Evolutionary conservation across 2,888 invertebrate genomes (phyloP), one percentile per base, ranked within the genome.

Genomic region (Apodemia hepburni): DNA sequence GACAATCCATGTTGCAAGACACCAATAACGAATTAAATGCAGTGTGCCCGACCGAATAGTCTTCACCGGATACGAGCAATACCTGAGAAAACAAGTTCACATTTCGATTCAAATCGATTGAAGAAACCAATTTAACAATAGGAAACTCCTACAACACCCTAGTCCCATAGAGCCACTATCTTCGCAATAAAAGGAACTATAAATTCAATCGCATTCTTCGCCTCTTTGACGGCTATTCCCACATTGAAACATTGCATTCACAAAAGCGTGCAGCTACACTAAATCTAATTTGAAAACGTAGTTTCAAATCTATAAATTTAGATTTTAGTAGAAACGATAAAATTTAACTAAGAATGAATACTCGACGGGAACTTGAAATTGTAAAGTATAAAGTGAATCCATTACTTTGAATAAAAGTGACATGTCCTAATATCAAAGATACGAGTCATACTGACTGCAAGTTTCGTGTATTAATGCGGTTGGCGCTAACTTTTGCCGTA

Each of bases 161-260:
- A 67, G 65, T 69, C 66, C 66, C 62, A 69, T 66, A 69, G 70
- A 66, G 68, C 66, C 66, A 66, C 66, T 67, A 63, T 64, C 69
- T 64, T 74, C 76, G 73, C 80, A 80, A 82, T 78, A 79, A 77
- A 78, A 77, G 68, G 74, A 75, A 80, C 73, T 78, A 75, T 71
- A 78, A 79, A 80, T 82, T 79, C 78, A 82, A 85, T 82, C 72
- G 79, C 81, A 84, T 81, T 79, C 77, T 80, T 80, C 75, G 75
- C 74, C 77, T 80, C 77, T 82, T 78, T 78, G 75, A 76, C 75
- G 77, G 72, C 75, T 77, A 77, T 80, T 80, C 73, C 76, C 75
- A 68, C 69, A 70, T 65, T 70, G 70, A 72, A 81, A 80, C 80
- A 78, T 77, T 79, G 79, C 75, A 78, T 77, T 75, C 76, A 71